Evolutionary conservation across 2,113 vertebrate genomes (phyloP).

Genomic region (Forbesichthys agassizii): DNA sequence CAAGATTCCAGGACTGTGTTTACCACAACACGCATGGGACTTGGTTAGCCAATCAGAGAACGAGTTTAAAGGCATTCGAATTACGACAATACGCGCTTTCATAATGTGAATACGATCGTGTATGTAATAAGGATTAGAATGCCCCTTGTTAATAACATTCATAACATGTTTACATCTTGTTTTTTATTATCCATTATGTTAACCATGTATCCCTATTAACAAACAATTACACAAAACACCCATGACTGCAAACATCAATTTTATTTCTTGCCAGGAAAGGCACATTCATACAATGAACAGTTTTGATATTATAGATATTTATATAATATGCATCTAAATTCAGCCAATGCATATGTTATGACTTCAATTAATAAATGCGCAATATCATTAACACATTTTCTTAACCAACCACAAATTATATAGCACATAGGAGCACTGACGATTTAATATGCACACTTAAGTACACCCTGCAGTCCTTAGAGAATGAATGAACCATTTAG

Average conservation of each 20-base stretch:
- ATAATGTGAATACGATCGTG: too few species aligned
- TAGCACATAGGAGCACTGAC: constrained; percentile 68
- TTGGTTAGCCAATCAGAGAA: constrained; percentile 63
- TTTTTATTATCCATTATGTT: too few species aligned
- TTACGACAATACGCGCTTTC: too few species aligned
- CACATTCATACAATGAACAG: constrained; percentile 65
- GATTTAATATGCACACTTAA: constrained; percentile 62
- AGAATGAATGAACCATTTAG: constrained; percentile 56
- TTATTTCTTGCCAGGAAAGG: constrained; percentile 72
- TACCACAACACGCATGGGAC: constrained; percentile 67
- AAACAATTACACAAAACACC: constrained; percentile 9
- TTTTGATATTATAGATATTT: constrained; percentile 60
- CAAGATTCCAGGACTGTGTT: constrained; percentile 62
- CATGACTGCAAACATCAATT: constrained; percentile 54
- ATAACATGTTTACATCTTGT: too few species aligned
- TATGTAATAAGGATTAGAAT: too few species aligned
- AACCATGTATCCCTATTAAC: not conserved
- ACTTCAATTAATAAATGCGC: constrained; percentile 70
- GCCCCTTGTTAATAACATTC: too few species aligned
- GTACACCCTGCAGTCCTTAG: constrained; percentile 61
- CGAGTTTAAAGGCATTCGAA: not conserved
- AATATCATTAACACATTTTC: constrained; percentile 66
- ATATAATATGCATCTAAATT: constrained; percentile 75
- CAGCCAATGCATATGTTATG: constrained; percentile 70
- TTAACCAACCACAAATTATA: constrained; percentile 65